phyloP scores from a whole-genome alignment of 2,888 invertebrate species.

The Aspidapion aeneum region DNA sequence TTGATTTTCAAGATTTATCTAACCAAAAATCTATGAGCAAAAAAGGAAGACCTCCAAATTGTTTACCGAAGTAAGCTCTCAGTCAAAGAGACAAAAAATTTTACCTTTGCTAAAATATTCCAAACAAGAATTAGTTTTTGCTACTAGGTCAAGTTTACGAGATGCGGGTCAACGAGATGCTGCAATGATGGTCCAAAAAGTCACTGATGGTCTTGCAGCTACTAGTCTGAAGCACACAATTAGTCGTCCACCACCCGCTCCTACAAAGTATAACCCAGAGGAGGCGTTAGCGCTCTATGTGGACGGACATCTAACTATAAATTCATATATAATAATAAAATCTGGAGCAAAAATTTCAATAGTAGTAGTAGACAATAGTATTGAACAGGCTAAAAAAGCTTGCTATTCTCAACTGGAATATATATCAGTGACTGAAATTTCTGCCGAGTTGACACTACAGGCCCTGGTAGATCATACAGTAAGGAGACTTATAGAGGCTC shows the following conservation, averaged over 20 bases:
- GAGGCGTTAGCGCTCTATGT: conserved; percentile 8
- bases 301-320: conserved; percentile 3
- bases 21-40: neutral
- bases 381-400: conserved; percentile 7
- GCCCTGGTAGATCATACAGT: conserved; percentile 10
- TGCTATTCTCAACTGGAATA: conserved; percentile 9
- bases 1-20: neutral
- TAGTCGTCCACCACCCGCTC: neutral
- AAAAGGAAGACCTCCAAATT: neutral
- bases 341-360: conserved; percentile 6
- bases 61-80: neutral
- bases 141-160: neutral
- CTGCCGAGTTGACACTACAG: conserved; percentile 10
- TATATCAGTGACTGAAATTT: conserved; percentile 7
- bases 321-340: conserved; percentile 5
- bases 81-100: neutral
- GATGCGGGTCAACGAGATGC: conserved; percentile 4
- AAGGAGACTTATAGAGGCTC: conserved; percentile 6
- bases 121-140: neutral
- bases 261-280: conserved; percentile 8
- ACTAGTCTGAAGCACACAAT: conserved; percentile 1
- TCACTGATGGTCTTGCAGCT: neutral
- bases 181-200: conserved; percentile 2
- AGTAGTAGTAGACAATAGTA: conserved; percentile 4
- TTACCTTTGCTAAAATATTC: neutral